A percentile compares a stretch with the other conserved stretches of the same genome.
phyloP scores from a whole-genome alignment of 35 echinoderm and acorn worm genomes.

The Amphiura filiformis region DNA sequence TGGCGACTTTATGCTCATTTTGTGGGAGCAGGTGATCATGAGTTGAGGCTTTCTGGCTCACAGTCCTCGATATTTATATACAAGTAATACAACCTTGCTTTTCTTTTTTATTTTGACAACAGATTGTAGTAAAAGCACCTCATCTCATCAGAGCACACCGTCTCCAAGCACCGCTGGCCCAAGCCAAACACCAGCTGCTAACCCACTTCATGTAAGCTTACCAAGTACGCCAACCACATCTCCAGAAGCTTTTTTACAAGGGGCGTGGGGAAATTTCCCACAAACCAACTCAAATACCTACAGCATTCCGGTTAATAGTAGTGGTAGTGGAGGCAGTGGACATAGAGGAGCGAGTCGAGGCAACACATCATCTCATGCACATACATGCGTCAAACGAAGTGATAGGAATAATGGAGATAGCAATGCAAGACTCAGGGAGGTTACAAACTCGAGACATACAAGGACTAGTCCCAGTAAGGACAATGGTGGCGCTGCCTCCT shows the following conservation, averaged over 20 bases:
- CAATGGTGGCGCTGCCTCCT: conserved; percentile 9
- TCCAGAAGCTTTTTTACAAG: conserved; percentile 22
- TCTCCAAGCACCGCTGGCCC: background rate
- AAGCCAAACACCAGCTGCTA: background rate
- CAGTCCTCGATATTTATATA: too few relatives aligned
- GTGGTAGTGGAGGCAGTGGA: background rate
- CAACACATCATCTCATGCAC: background rate
- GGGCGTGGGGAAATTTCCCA: conserved; percentile 10
- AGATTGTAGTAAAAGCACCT: background rate
- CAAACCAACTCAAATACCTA: conserved; percentile 22
- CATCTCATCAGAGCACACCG: background rate
- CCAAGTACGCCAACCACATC: conserved; percentile 21
- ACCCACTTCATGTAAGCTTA: conserved; percentile 13
- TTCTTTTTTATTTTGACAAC: background rate
- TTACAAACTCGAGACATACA: background rate
- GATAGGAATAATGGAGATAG: background rate
- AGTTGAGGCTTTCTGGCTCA: too few relatives aligned
- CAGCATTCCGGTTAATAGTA: conserved; percentile 16
- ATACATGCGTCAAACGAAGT: background rate
- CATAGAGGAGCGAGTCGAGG: background rate
- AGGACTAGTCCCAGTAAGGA: background rate
- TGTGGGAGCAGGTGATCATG: too few relatives aligned
- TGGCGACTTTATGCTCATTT: too few relatives aligned
- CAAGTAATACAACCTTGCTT: too few relatives aligned
- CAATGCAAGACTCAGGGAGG: background rate